These are phyloP conservation scores for Melanotaenia pygmaea DNA, from an alignment of 2,797 vertebrate species.

Conservation along the genomic window DNA sequence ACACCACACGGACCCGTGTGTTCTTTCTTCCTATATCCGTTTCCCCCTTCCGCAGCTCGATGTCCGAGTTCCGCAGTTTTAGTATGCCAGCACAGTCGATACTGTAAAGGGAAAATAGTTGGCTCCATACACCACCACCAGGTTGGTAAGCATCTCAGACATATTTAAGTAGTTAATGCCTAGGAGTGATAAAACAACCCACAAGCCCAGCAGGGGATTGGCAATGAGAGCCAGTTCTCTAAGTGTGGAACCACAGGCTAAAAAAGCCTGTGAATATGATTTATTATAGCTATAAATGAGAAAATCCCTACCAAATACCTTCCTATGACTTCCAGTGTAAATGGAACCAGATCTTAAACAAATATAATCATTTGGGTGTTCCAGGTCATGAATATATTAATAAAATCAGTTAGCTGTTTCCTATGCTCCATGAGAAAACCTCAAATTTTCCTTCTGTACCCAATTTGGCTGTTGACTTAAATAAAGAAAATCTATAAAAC, in stretches of 20 bases:
- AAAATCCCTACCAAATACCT: slow-evolving; percentile 52
- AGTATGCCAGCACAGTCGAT: slow-evolving; percentile 99
- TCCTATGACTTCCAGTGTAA: slow-evolving; percentile 52
- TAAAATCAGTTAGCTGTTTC: slow-evolving; percentile 30
- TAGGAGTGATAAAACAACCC: slow-evolving; percentile 64
- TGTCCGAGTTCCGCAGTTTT: slow-evolving; percentile 98
- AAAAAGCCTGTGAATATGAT: slow-evolving; percentile 62
- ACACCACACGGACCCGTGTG: slow-evolving; percentile 96
- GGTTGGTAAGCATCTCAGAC: slow-evolving; percentile 45
- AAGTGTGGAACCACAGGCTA: slow-evolving; percentile 56
- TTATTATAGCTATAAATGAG: slow-evolving; percentile 56
- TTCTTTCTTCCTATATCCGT: slow-evolving; percentile 99
- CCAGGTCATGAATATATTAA: slow-evolving; percentile 49
- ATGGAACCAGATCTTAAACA: slow-evolving; percentile 56
- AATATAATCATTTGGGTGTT: slow-evolving; percentile 44
- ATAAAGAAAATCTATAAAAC: slow-evolving; percentile 66
- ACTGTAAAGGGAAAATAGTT: slow-evolving; percentile 79
- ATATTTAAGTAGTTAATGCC: slow-evolving; percentile 50
- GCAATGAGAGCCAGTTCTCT: slow-evolving; percentile 30
- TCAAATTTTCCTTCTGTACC: slow-evolving; percentile 55
- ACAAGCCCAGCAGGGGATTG: slow-evolving; percentile 51
- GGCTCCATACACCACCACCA: slow-evolving; percentile 25
- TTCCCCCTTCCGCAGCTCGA: slow-evolving; percentile 98
- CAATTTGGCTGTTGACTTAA: slow-evolving; percentile 52
- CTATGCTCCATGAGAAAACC: slow-evolving; percentile 49